phyloP scores from a whole-genome alignment of 2,797 vertebrate species.

The Antrozous pallidus region DNA sequence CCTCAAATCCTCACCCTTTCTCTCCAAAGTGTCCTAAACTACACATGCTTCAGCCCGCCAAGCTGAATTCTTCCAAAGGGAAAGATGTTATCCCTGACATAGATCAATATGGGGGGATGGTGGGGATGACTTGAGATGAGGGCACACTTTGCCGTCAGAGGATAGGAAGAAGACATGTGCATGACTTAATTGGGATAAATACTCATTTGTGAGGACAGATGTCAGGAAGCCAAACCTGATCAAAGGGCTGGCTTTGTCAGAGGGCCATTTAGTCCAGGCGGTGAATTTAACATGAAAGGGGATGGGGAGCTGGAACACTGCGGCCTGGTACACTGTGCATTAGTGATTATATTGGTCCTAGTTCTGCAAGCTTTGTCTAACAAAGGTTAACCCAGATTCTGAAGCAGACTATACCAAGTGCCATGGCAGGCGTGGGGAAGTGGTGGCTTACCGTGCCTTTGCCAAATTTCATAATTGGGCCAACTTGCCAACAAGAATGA shows the following conservation, averaged over 20 bases:
- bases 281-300: slow-evolving; percentile 61
- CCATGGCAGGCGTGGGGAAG: not conserved
- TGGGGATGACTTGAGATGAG: not conserved
- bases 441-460: not conserved
- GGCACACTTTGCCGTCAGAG: slow-evolving; percentile 3
- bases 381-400: slow-evolving; percentile 33
- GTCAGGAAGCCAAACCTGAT: slow-evolving; percentile 68
- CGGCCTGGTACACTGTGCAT: not conserved
- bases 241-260: slow-evolving; percentile 67
- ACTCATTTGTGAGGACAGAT: slow-evolving; percentile 59
- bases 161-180: slow-evolving; percentile 42
- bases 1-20: not conserved
- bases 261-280: slow-evolving; percentile 54
- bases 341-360: slow-evolving; percentile 35
- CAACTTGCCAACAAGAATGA: not conserved
- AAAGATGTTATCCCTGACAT: slow-evolving; percentile 24
- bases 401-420: not conserved
- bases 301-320: slow-evolving; percentile 6
- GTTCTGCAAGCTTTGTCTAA: not conserved
- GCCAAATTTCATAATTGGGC: slow-evolving; percentile 24
- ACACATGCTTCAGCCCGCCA: not conserved
- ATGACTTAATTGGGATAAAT: slow-evolving; percentile 54
- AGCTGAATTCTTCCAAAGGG: slow-evolving; percentile 19
- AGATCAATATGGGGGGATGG: not conserved
- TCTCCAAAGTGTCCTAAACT: not conserved